Percentiles rank a stretch among this genome's conserved stretches.
These are phyloP conservation scores for Drosophila ogumai DNA, from an alignment of 1,140 invertebrate species.

Conservation along the genomic window DNA sequence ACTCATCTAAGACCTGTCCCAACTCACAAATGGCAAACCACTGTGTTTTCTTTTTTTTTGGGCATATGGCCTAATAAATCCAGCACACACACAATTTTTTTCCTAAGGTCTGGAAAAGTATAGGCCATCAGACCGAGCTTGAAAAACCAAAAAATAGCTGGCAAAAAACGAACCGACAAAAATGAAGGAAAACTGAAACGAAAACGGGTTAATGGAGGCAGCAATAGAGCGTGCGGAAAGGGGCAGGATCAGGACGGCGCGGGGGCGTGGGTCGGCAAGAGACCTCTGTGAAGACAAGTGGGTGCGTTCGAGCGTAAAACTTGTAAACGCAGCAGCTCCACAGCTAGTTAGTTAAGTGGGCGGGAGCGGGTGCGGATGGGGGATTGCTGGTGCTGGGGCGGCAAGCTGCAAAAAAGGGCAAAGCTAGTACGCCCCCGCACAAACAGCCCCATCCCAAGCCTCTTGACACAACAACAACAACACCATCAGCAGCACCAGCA, in stretches of 20 bases:
- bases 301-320: slow-evolving; percentile 80
- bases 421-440: slow-evolving; percentile 16
- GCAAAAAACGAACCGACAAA: slow-evolving; percentile 33
- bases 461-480: slow-evolving; percentile 31
- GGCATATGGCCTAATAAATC: slow-evolving; percentile 65
- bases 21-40: slow-evolving; percentile 38
- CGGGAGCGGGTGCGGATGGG: slow-evolving; percentile 30
- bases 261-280: slow-evolving; percentile 14
- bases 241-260: slow-evolving; percentile 9
- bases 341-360: slow-evolving; percentile 83
- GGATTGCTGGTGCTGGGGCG: background rate
- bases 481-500: slow-evolving; percentile 12
- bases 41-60: background rate
- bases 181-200: slow-evolving; percentile 36
- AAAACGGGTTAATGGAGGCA: slow-evolving; percentile 76
- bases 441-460: background rate
- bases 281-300: slow-evolving; percentile 80
- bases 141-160: slow-evolving; percentile 62
- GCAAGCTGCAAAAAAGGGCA: slow-evolving; percentile 30
- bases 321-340: slow-evolving; percentile 75
- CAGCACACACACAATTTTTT: slow-evolving; percentile 16
- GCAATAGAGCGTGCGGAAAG: slow-evolving; percentile 43
- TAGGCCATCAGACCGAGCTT: slow-evolving; percentile 55
- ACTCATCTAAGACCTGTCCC: slow-evolving; percentile 47
- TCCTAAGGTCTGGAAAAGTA: slow-evolving; percentile 9